Conservation (phyloP, 2,113 vertebrate genomes). For the Cephalopterus ornatus region DNA sequence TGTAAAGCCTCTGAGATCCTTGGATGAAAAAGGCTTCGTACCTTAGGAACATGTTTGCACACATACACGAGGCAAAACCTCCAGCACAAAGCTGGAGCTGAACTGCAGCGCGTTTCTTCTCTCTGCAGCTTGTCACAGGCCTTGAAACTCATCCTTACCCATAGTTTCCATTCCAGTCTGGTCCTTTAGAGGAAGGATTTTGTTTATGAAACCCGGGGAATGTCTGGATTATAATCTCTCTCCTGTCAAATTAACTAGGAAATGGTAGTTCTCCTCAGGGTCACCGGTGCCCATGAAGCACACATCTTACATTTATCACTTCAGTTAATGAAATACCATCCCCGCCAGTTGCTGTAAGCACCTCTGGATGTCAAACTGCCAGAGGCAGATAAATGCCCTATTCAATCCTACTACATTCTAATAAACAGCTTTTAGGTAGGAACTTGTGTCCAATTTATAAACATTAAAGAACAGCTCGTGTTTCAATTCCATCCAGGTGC, state of each 20-base stretch:
- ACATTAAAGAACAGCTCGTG: slow-evolving; percentile 33
- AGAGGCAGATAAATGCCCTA: slow-evolving; percentile 3
- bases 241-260: slow-evolving; percentile 11
- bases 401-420: slow-evolving; percentile 17
- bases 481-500: slow-evolving; percentile 48
- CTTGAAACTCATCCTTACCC: not conserved
- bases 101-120: not conserved
- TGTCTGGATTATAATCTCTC: slow-evolving; percentile 56
- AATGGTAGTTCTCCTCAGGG: not conserved
- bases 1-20: not conserved
- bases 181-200: slow-evolving; percentile 9
- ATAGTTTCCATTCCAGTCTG: not conserved
- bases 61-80: not conserved
- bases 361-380: slow-evolving; percentile 32
- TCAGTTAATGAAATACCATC: slow-evolving; percentile 25
- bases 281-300: not conserved
- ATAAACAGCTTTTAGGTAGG: slow-evolving; percentile 53
- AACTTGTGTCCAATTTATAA: slow-evolving; percentile 29
- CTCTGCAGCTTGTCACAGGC: not conserved
- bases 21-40: slow-evolving; percentile 10
- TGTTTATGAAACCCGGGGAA: not conserved
- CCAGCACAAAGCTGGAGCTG: not conserved
- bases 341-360: slow-evolving; percentile 18
- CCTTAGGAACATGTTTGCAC: not conserved
- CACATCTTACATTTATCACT: slow-evolving; percentile 23